Evolutionary conservation across 2,113 vertebrate genomes (phyloP).

Genomic region (Callipepla californica): DNA sequence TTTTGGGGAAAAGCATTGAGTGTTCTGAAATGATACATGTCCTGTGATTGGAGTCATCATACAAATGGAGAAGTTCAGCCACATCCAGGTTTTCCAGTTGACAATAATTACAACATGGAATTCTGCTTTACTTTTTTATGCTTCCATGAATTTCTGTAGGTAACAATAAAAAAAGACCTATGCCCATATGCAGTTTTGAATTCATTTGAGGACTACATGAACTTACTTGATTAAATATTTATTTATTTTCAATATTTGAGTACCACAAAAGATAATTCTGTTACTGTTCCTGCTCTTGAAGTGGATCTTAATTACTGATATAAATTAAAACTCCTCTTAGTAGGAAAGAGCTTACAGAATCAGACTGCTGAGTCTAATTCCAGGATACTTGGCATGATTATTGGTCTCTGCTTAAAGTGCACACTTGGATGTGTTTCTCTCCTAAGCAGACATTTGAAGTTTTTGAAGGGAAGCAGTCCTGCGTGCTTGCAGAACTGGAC

Average conservation of each 20-base stretch:
- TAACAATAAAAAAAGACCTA: background rate
- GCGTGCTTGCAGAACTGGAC: background rate
- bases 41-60: background rate
- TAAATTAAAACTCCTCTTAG: background rate
- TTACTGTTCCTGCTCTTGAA: background rate
- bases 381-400: background rate
- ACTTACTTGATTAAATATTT: background rate
- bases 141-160: background rate
- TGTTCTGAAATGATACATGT: background rate
- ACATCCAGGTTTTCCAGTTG: background rate
- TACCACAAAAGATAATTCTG: background rate
- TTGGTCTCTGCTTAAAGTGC: background rate
- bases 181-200: background rate
- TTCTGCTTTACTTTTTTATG: background rate
- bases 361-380: background rate
- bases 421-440: background rate
- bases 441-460: background rate
- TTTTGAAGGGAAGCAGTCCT: conserved; percentile 6
- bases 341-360: background rate
- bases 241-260: background rate
- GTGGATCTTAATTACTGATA: background rate
- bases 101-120: background rate
- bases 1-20: background rate
- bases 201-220: background rate
- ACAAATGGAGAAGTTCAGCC: background rate